Evolutionary conservation across 1,140 invertebrate species (phyloP).

Genomic region (Drosophila truncata): DNA sequence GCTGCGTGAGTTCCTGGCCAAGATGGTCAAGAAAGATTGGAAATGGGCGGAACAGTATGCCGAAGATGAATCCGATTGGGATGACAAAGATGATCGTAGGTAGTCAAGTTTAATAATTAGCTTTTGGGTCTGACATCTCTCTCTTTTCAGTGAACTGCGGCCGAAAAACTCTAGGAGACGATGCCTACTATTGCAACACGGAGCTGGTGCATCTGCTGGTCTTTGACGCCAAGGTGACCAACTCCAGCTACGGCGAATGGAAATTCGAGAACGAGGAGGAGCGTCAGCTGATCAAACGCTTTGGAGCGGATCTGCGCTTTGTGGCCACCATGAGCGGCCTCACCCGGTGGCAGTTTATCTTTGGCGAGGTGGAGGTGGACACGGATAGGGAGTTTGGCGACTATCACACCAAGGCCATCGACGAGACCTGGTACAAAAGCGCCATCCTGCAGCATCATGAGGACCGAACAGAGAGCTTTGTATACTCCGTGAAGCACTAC

Average conservation of each 20-base stretch:
- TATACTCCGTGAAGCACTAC: slow-evolving; percentile 92
- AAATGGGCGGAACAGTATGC: slow-evolving; percentile 88
- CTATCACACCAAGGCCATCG: slow-evolving; percentile 91
- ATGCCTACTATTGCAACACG: slow-evolving; percentile 93
- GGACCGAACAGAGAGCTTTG: slow-evolving; percentile 89
- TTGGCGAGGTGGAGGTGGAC: slow-evolving; percentile 86
- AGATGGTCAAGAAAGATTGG: slow-evolving; percentile 87
- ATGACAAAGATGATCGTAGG: slow-evolving; percentile 70
- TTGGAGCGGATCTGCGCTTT: slow-evolving; percentile 91
- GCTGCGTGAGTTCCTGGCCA: slow-evolving; percentile 90
- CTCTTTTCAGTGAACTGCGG: slow-evolving; percentile 87
- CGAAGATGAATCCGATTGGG: slow-evolving; percentile 67
- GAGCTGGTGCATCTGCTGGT: slow-evolving; percentile 93
- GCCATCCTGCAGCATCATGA: slow-evolving; percentile 94
- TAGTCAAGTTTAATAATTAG: not conserved
- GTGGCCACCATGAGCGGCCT: slow-evolving; percentile 95
- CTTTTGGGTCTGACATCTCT: not conserved
- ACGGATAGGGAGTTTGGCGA: slow-evolving; percentile 91
- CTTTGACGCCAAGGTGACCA: slow-evolving; percentile 94
- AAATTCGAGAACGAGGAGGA: slow-evolving; percentile 86
- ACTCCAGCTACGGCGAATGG: slow-evolving; percentile 89
- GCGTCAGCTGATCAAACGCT: slow-evolving; percentile 87
- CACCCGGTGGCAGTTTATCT: slow-evolving; percentile 92
- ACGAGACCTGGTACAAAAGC: slow-evolving; percentile 96
- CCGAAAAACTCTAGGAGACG: slow-evolving; percentile 87